Conservation (phyloP, 1,140 invertebrate genomes). For the Frieseomelitta varia region DNA sequence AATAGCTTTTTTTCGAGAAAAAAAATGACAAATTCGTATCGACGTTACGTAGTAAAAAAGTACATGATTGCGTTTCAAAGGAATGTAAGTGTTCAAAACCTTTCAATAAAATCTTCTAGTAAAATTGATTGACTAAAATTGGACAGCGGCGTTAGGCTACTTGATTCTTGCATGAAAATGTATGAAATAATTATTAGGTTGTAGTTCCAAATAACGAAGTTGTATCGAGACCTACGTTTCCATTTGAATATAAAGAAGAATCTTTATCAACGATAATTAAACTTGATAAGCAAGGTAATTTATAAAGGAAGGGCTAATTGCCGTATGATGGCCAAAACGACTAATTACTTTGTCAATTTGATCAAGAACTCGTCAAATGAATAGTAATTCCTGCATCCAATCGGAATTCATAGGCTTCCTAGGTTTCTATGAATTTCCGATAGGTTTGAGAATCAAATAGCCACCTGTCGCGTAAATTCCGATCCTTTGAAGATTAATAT, state of each 20-base stretch:
- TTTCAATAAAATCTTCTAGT: too few relatives aligned
- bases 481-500: slow-evolving; percentile 38
- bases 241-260: background rate
- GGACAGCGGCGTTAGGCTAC: too few relatives aligned
- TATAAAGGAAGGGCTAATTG: background rate
- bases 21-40: too few relatives aligned
- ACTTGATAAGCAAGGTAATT: background rate
- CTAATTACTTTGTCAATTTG: slow-evolving; percentile 8
- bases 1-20: background rate
- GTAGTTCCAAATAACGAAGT: background rate
- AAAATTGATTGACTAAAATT: background rate
- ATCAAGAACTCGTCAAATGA: slow-evolving; percentile 11
- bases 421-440: slow-evolving; percentile 34
- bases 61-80: too few relatives aligned
- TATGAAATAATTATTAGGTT: background rate
- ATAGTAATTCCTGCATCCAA: background rate
- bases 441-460: slow-evolving; percentile 31
- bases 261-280: background rate
- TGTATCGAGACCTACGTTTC: background rate
- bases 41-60: too few relatives aligned
- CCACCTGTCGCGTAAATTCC: slow-evolving; percentile 61
- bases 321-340: fast-evolving
- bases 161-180: background rate
- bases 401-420: slow-evolving; percentile 23
- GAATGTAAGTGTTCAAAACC: too few relatives aligned